Evolutionary conservation across 2,888 invertebrate genomes (phyloP).

Genomic region (Hemicrepidius hirtus): DNA sequence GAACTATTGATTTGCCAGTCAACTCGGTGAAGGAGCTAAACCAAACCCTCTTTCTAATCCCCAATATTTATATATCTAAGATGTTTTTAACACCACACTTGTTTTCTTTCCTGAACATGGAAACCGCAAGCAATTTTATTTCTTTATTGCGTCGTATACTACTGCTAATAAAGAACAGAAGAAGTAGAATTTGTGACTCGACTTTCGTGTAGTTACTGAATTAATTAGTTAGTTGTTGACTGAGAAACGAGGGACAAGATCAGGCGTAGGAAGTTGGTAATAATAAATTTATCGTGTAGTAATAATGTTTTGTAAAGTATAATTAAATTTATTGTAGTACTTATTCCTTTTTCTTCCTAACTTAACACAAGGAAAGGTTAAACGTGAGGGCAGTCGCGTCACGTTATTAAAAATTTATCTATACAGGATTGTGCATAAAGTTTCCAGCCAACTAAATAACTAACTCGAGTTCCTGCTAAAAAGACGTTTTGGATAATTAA

Average conservation of each 20-base stretch:
- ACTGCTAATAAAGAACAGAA: neutral
- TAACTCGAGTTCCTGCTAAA: conserved; percentile 24
- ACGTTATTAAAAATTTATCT: conserved; percentile 38
- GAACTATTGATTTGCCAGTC: conserved; percentile 38
- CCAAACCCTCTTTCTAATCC: conserved; percentile 23
- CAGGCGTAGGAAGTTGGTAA: conserved; percentile 32
- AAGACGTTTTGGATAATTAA: conserved; percentile 22
- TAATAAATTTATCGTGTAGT: conserved; percentile 23
- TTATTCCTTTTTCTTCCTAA: conserved; percentile 38
- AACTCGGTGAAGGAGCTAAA: conserved; percentile 21
- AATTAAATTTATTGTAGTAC: conserved; percentile 43
- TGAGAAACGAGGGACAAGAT: conserved; percentile 22
- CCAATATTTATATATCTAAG: conserved; percentile 20
- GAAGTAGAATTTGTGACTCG: neutral
- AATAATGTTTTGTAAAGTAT: conserved; percentile 20
- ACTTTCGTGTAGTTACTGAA: conserved; percentile 14
- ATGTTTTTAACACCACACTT: conserved; percentile 22
- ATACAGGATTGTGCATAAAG: conserved; percentile 30
- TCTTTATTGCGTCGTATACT: neutral
- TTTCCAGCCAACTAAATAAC: conserved; percentile 29
- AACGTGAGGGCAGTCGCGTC: conserved; percentile 31
- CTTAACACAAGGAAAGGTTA: conserved; percentile 17
- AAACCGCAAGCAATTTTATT: neutral
- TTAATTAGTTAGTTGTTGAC: conserved; percentile 9
- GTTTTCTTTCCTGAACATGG: neutral